Evolutionary conservation across 2,113 vertebrate species (phyloP).

Genomic region (human (Homo sapiens)): GRCh38 chrX:35978501-35979000

Average conservation of each 20-base stretch:
- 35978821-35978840: background rate
- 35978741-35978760: background rate
- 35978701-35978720: background rate
- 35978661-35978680: background rate
- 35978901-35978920: background rate
- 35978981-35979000: too few relatives aligned
- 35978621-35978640: background rate
- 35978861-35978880: constrained; percentile 18
- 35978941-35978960: background rate
- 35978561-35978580: background rate
- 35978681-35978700: constrained; percentile 1
- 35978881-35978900: background rate
- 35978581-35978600: constrained; percentile 17
- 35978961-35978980: background rate
- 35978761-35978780: background rate
- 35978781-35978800: background rate
- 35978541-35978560: constrained; percentile 11
- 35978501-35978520: background rate
- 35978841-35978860: constrained; percentile 17
- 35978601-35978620: background rate
- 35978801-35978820: constrained; percentile 8
- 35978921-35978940: background rate
- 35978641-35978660: constrained; percentile 19
- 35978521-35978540: background rate
- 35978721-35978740: background rate